A percentile compares a stretch with the other conserved stretches of the same genome.
Evolutionary conservation across 2,888 invertebrate species (phyloP).

Genomic region (Carterocephalus palaemon): DNA sequence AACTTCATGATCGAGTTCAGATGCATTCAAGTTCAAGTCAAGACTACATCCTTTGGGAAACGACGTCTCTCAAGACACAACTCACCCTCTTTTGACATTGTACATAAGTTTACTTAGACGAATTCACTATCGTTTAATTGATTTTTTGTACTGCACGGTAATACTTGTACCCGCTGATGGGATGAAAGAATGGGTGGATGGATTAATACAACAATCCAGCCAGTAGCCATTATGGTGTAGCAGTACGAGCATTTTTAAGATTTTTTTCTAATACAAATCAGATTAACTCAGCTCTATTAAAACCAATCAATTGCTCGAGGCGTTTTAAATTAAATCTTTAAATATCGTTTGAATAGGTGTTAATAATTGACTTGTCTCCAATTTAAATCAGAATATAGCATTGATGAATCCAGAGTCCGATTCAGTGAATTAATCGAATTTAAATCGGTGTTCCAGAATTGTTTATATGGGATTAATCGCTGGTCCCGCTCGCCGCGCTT

Average conservation of each 20-base stretch:
- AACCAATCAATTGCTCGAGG: slow-evolving; percentile 41
- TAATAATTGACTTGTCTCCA: slow-evolving; percentile 39
- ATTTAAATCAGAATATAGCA: slow-evolving; percentile 25
- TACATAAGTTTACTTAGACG: too few species aligned
- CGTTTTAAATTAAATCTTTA: slow-evolving; percentile 42
- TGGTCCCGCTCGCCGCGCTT: slow-evolving; percentile 34
- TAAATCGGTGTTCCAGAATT: slow-evolving; percentile 49
- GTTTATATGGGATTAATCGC: slow-evolving; percentile 67
- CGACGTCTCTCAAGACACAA: too few species aligned
- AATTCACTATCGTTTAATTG: too few species aligned
- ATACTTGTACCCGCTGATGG: too few species aligned
- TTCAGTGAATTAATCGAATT: too few species aligned
- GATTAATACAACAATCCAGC: too few species aligned
- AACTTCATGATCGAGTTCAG: slow-evolving; percentile 59
- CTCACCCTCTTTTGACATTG: too few species aligned
- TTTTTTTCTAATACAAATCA: slow-evolving; percentile 21
- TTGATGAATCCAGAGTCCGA: slow-evolving; percentile 25
- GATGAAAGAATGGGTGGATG: too few species aligned
- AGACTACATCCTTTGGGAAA: slow-evolving; percentile 21
- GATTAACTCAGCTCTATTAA: slow-evolving; percentile 16
- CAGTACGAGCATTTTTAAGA: too few species aligned
- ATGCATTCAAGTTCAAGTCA: slow-evolving; percentile 38
- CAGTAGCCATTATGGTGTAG: too few species aligned
- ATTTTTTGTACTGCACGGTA: too few species aligned
- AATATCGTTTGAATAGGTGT: slow-evolving; percentile 39